These are phyloP conservation scores for Pangasianodon hypophthalmus DNA, from an alignment of 2,113 vertebrate genomes.

Conservation along the genomic window DNA sequence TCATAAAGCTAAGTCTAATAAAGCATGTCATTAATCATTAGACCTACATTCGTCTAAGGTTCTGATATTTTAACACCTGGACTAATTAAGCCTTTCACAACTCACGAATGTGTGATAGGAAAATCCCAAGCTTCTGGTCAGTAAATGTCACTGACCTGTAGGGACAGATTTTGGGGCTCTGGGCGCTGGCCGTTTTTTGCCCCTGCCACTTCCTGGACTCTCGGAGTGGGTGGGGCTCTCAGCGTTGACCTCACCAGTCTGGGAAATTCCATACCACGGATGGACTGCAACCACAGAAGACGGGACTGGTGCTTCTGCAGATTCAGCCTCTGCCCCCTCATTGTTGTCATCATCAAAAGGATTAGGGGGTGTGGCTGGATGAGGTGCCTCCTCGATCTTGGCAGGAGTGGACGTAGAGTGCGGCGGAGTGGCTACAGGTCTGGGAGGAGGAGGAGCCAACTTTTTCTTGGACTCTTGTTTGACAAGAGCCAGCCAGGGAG, in stretches of 20 bases:
- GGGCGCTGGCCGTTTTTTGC: conserved; percentile 87
- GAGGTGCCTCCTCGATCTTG: conserved; percentile 63
- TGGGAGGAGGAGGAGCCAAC: conserved; percentile 81
- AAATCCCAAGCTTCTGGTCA: conserved; percentile 6
- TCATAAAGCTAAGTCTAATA: neutral
- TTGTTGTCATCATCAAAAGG: conserved; percentile 85
- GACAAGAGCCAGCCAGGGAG: conserved; percentile 93
- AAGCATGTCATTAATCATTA: neutral
- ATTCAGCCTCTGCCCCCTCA: conserved; percentile 60
- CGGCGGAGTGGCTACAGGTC: conserved; percentile 54
- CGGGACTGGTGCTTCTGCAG: conserved; percentile 46
- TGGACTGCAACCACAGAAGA: conserved; percentile 71
- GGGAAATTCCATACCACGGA: conserved; percentile 93
- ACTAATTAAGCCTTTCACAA: neutral
- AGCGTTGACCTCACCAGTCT: conserved; percentile 47
- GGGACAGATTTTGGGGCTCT: conserved; percentile 71
- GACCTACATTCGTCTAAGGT: neutral
- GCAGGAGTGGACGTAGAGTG: conserved; percentile 62
- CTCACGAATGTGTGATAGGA: neutral
- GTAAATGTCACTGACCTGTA: conserved; percentile 59
- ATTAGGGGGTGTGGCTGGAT: conserved; percentile 75
- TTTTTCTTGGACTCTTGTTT: conserved; percentile 88
- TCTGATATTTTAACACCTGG: neutral
- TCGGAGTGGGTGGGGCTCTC: conserved; percentile 70
- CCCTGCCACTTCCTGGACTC: conserved; percentile 76